phyloP scores from a whole-genome alignment of 64 coral and sea anemone genomes.

The Stichodactyla helianthus region DNA sequence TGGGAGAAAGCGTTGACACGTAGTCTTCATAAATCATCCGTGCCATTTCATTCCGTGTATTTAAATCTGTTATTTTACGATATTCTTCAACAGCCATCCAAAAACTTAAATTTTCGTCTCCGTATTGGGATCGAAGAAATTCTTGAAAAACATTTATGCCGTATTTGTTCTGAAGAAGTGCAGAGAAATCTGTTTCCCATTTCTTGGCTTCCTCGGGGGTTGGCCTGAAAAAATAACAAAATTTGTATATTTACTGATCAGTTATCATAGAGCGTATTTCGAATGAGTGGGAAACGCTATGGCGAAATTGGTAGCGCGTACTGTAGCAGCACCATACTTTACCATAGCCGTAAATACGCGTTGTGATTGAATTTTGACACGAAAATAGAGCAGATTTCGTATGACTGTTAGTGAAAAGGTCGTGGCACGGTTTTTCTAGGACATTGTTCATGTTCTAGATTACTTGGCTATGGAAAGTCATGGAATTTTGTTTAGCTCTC shows the following conservation, averaged over 20 bases:
- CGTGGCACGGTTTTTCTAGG: no score
- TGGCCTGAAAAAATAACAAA: constrained; percentile 39
- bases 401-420: no score
- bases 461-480: no score
- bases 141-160: constrained; percentile 86
- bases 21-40: constrained; percentile 91
- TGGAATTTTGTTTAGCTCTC: no score
- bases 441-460: no score
- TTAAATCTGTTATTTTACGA: constrained; percentile 39
- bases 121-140: constrained; percentile 86
- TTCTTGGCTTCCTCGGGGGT: constrained; percentile 73
- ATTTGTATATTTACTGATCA: background rate
- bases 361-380: no score
- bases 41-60: constrained; percentile 44
- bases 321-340: no score
- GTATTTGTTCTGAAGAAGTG: constrained; percentile 71
- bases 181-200: constrained; percentile 73
- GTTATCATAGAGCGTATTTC: no score
- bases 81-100: constrained; percentile 97
- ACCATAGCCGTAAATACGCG: no score
- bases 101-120: constrained; percentile 91
- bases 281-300: no score
- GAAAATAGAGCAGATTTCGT: no score
- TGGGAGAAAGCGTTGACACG: constrained; percentile 92
- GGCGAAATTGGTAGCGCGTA: no score